Evolutionary conservation across 2,113 vertebrate genomes (phyloP).

Genomic region (Meriones unguiculatus): DNA sequence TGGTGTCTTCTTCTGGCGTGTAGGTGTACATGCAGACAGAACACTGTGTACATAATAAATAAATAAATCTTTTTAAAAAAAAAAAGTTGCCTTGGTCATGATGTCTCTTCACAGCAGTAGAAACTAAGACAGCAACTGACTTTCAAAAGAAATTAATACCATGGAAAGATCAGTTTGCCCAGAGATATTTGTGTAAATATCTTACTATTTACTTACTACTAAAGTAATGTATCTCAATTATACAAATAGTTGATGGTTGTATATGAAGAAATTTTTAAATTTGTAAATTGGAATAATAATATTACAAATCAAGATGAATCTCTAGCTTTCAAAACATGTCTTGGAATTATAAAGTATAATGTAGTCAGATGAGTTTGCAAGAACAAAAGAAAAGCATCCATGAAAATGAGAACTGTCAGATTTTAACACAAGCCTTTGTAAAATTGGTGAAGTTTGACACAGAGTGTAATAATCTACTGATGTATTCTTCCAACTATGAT

Average conservation of each 20-base stretch:
- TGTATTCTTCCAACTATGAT: background rate
- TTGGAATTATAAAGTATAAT: conserved; percentile 17
- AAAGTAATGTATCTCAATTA: conserved; percentile 3
- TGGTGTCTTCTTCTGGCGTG: too few species aligned
- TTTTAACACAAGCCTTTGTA: conserved; percentile 29
- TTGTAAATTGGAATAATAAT: conserved; percentile 6
- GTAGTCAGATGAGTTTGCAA: conserved; percentile 30
- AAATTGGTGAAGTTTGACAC: background rate
- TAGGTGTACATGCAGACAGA: too few species aligned
- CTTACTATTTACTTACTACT: conserved; percentile 38
- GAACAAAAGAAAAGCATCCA: conserved; percentile 2
- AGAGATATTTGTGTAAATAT: background rate
- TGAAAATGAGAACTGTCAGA: conserved; percentile 25
- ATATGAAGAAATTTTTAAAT: background rate
- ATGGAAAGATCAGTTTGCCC: background rate
- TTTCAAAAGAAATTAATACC: conserved; percentile 29
- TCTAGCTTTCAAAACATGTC: conserved; percentile 36
- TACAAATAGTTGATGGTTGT: background rate
- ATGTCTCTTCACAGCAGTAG: background rate
- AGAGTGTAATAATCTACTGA: background rate
- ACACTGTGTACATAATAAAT: too few species aligned
- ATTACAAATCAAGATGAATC: conserved; percentile 20
- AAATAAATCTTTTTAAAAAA: too few species aligned
- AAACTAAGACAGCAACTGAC: background rate
- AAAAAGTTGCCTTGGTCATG: background rate